Percentiles rank a stretch among this genome's conserved stretches.
These are phyloP conservation scores for Liparis tanakae DNA, from an alignment of 2,797 vertebrate species.

Conservation along the genomic window DNA sequence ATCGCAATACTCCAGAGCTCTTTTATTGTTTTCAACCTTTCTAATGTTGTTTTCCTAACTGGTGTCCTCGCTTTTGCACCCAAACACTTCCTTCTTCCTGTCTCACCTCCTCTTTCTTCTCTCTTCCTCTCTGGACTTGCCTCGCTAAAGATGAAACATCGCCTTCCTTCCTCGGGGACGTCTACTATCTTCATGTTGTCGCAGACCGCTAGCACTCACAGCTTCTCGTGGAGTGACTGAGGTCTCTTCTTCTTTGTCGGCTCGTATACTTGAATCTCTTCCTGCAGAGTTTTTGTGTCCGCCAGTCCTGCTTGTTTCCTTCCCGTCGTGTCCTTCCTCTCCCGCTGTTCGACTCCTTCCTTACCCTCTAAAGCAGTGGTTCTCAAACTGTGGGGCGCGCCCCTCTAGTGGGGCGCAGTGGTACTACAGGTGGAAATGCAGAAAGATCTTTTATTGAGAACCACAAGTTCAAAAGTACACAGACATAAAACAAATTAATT, in stretches of 20 bases:
- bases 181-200: slow-evolving; percentile 99
- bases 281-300: slow-evolving; percentile 52
- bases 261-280: slow-evolving; percentile 34
- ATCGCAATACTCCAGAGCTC: background rate
- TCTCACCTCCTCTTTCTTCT: slow-evolving; percentile 67
- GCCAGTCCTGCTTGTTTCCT: slow-evolving; percentile 68
- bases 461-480: no score
- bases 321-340: slow-evolving; percentile 64
- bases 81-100: slow-evolving; percentile 32
- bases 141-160: slow-evolving; percentile 91
- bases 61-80: slow-evolving; percentile 24
- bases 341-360: slow-evolving; percentile 57
- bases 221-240: slow-evolving; percentile 99
- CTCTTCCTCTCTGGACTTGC: slow-evolving; percentile 69
- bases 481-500: no score
- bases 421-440: no score
- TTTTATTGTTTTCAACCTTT: slow-evolving; percentile 16
- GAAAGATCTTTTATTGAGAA: no score
- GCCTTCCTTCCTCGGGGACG: slow-evolving; percentile 98
- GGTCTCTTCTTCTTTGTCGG: slow-evolving; percentile 86
- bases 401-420: no score
- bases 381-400: no score
- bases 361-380: slow-evolving; percentile 19
- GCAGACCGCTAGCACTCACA: slow-evolving; percentile 99
- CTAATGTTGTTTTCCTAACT: slow-evolving; percentile 30